Evolutionary conservation across 2,797 vertebrate species (phyloP), one percentile per base, ranked within the genome.

Genomic region (Sebastes elongatus): DNA sequence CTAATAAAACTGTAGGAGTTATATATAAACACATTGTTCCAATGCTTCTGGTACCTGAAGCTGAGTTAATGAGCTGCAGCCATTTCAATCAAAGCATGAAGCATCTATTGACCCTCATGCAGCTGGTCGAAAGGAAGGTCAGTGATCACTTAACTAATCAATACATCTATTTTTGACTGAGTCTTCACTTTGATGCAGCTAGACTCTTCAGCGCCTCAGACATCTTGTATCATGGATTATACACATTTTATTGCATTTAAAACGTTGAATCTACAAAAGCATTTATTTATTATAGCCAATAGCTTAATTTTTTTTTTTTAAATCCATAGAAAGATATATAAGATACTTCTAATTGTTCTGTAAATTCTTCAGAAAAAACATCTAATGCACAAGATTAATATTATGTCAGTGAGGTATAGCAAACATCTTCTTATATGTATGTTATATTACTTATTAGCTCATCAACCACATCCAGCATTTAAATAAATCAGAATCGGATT

Each of bases 121-220:
- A 49, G 52, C 67, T n/a, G 67, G 20, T 52, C 4, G 8, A 35
- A 23, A 30, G 55, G 49, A 63, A 82, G 81, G 59, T 76, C 78
- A 57, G 13, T 4, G 56, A 71, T 33, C 81, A 82, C 57, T 71
- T 62, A 62, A 10, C 30, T 73, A 2, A 89, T 91, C 81, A 63
- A 83, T 64, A 33, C 4, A 5, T 76, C 82, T 83, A 82, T 87
- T 87, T 84, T 32, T 52, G n/a, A 53, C 56, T n/a, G 33, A 23
- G 28, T 25, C n/a, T 71, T 10, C 13, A 7, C 32, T 64, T 5
- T 35, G 23, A 60, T 25, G 25, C 59, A 10, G 42, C 8, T 10
- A 2, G 14, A 46, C 14, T 46, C 42, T 0, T 46, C 42, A 46
- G 42, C 14, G 35, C 35, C 16, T 0, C 49, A 52, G 49, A 52